These are phyloP conservation scores for Agrotis clavis DNA, from an alignment of 2,888 invertebrate genomes.

Conservation along the genomic window DNA sequence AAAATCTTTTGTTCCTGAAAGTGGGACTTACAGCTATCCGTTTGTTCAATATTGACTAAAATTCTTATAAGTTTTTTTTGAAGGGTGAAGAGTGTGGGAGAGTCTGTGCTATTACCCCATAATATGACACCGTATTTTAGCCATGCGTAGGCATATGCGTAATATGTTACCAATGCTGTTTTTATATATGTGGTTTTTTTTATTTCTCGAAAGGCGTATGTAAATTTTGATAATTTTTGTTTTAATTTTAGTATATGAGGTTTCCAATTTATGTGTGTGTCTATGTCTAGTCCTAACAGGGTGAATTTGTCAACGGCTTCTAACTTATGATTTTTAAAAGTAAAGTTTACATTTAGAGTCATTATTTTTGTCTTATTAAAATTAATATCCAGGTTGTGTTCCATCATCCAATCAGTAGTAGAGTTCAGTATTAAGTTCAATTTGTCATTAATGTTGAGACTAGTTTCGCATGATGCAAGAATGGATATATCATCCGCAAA, in stretches of 20 bases:
- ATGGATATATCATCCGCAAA: no score
- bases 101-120: no score
- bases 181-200: not conserved
- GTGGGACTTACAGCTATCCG: not conserved
- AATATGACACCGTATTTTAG: not conserved
- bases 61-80: slow-evolving; percentile 7
- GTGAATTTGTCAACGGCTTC: not conserved
- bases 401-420: no score
- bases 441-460: no score
- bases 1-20: not conserved
- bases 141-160: not conserved
- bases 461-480: no score
- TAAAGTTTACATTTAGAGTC: no score
- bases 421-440: no score
- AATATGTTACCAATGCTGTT: not conserved
- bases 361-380: no score
- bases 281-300: not conserved
- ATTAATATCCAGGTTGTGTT: no score
- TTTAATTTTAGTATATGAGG: not conserved
- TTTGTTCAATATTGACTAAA: not conserved
- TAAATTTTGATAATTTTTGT: not conserved
- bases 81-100: no score
- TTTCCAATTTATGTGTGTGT: not conserved
- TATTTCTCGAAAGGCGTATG: not conserved
- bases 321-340: no score